phyloP scores from a whole-genome alignment of 2,888 invertebrate genomes.

The Dynastes tityus region DNA sequence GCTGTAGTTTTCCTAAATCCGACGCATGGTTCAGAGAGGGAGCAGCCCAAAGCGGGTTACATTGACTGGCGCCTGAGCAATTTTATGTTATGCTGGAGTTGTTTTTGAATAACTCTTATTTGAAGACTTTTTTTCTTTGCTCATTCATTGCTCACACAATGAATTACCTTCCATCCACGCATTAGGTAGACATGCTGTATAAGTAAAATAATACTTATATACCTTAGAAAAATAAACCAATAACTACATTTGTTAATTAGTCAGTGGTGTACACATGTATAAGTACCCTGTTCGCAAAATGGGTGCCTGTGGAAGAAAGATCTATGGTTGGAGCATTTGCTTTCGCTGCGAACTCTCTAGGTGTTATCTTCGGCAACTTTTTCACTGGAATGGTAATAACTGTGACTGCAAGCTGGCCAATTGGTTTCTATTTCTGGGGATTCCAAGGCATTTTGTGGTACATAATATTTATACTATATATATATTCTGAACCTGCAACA shows the following conservation, averaged over 20 bases:
- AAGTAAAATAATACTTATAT: no score
- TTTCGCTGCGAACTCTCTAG: slow-evolving; percentile 74
- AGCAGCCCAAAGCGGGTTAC: no score
- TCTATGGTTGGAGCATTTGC: slow-evolving; percentile 87
- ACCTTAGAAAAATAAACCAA: no score
- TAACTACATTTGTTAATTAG: slow-evolving; percentile 66
- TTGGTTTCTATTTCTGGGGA: slow-evolving; percentile 76
- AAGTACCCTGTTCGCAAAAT: slow-evolving; percentile 86
- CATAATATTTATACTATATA: slow-evolving; percentile 69
- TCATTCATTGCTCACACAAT: no score
- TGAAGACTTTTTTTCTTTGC: no score
- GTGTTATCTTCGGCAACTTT: slow-evolving; percentile 48
- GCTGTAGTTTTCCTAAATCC: no score
- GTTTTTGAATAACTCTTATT: no score
- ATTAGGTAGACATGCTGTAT: no score
- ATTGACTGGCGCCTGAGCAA: no score
- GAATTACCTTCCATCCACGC: no score
- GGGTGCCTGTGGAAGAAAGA: slow-evolving; percentile 88
- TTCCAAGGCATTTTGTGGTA: slow-evolving; percentile 73
- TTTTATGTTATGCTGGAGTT: no score
- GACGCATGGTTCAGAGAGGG: no score
- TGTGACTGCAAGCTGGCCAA: slow-evolving; percentile 73
- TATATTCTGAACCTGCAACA: slow-evolving; percentile 72
- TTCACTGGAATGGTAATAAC: slow-evolving; percentile 69
- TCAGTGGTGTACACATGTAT: slow-evolving; percentile 87